Evolutionary conservation across 2,797 vertebrate species (phyloP).

Genomic region (Liasis olivaceus): DNA sequence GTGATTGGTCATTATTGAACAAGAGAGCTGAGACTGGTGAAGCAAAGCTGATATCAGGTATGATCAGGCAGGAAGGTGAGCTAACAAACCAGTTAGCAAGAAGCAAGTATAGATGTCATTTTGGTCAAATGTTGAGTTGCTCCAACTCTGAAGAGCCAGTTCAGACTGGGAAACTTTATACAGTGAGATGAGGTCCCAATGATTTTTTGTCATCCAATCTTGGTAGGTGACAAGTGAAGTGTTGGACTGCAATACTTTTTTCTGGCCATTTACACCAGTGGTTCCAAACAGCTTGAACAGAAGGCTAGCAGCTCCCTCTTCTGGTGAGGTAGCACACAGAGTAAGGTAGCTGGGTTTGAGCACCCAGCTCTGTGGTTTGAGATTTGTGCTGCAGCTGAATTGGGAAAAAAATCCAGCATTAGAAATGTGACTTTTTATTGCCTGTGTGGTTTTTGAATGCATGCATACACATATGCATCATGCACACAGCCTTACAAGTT

Average conservation of each 20-base stretch:
- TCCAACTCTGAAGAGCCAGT: neutral
- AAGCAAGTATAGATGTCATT: neutral
- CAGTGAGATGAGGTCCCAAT: too few relatives aligned
- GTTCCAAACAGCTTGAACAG: neutral
- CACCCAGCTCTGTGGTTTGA: too few relatives aligned
- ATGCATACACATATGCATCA: neutral
- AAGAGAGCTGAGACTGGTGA: neutral
- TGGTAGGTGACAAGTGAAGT: neutral
- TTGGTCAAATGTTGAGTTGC: neutral
- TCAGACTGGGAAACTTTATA: neutral
- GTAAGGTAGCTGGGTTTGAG: neutral
- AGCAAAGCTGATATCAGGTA: neutral
- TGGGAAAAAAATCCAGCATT: neutral
- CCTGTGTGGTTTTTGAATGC: neutral
- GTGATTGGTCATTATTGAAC: neutral
- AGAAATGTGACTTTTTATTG: neutral
- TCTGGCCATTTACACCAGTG: neutral
- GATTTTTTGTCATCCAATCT: neutral
- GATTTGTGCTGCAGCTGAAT: neutral
- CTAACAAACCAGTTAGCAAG: neutral
- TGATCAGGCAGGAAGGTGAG: neutral
- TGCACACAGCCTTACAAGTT: slow-evolving; percentile 40
- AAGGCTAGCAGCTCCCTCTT: neutral
- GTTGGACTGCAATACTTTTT: neutral
- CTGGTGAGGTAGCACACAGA: neutral